Evolutionary conservation across 2,113 vertebrate genomes (phyloP).

Genomic region (Xyliphius kryptos): DNA sequence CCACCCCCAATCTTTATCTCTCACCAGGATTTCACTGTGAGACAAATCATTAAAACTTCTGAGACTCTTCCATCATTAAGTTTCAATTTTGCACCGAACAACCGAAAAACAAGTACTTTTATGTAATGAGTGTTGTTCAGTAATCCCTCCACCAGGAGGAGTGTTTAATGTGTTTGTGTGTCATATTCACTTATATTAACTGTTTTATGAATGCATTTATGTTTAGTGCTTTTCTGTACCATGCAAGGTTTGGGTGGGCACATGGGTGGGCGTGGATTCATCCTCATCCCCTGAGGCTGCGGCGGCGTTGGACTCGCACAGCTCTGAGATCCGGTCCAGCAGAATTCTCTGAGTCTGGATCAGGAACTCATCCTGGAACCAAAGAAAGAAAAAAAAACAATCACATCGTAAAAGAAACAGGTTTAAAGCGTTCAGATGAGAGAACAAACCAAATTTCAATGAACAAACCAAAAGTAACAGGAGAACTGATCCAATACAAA

Average conservation of each 20-base stretch:
- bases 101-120: too few relatives aligned
- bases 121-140: too few relatives aligned
- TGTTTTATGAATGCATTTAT: conserved; percentile 53
- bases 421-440: too few relatives aligned
- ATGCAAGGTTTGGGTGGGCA: conserved; percentile 42
- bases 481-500: too few relatives aligned
- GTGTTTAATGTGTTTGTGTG: too few relatives aligned
- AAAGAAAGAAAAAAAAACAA: conserved; percentile 10
- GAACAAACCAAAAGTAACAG: too few relatives aligned
- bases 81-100: too few relatives aligned
- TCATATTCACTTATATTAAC: too few relatives aligned
- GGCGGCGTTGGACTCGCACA: conserved; percentile 49
- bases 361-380: conserved; percentile 61
- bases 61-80: neutral
- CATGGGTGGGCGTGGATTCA: neutral
- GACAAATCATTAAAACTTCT: conserved; percentile 43
- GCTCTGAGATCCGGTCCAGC: conserved; percentile 52
- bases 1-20: too few relatives aligned
- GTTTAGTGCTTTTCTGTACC: conserved; percentile 54
- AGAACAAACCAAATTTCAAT: too few relatives aligned
- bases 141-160: too few relatives aligned
- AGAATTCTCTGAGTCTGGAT: conserved; percentile 53
- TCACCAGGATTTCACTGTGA: neutral
- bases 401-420: too few relatives aligned
- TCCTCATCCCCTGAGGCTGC: conserved; percentile 9